Conservation (phyloP, 2,797 vertebrate genomes). For the Vultur gryphus region DNA sequence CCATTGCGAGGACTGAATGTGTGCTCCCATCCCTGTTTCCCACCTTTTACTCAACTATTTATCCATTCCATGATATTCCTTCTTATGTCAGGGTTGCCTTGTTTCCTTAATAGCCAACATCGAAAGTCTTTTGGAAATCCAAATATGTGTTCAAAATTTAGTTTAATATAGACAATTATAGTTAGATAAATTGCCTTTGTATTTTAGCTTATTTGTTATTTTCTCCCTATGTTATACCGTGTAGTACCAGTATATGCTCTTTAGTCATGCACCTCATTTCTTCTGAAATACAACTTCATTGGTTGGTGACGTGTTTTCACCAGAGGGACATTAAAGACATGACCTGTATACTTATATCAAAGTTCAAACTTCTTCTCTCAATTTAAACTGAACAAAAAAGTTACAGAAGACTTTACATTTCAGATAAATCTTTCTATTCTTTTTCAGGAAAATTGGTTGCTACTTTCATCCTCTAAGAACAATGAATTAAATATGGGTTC, state of each 20-base stretch:
- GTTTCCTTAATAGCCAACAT: neutral
- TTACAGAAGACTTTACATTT: neutral
- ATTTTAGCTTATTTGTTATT: neutral
- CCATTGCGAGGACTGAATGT: rapidly evolving
- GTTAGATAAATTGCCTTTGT: neutral
- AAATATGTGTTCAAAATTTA: neutral
- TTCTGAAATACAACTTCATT: neutral
- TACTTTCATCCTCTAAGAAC: neutral
- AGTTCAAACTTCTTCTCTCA: neutral
- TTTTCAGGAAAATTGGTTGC: neutral
- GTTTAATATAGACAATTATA: neutral
- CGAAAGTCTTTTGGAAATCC: neutral
- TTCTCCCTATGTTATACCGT: neutral
- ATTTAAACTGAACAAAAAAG: neutral
- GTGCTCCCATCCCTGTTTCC: neutral
- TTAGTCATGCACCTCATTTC: neutral
- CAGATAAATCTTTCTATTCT: neutral
- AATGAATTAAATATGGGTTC: slow-evolving; percentile 10
- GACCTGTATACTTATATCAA: neutral
- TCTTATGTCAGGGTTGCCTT: neutral
- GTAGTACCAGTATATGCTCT: neutral
- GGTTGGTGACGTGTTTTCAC: neutral
- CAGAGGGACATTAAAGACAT: neutral
- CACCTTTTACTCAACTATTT: neutral
- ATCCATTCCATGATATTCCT: neutral